Conservation (phyloP, 2,113 vertebrate species). For the Vulpes ferrilata region DNA sequence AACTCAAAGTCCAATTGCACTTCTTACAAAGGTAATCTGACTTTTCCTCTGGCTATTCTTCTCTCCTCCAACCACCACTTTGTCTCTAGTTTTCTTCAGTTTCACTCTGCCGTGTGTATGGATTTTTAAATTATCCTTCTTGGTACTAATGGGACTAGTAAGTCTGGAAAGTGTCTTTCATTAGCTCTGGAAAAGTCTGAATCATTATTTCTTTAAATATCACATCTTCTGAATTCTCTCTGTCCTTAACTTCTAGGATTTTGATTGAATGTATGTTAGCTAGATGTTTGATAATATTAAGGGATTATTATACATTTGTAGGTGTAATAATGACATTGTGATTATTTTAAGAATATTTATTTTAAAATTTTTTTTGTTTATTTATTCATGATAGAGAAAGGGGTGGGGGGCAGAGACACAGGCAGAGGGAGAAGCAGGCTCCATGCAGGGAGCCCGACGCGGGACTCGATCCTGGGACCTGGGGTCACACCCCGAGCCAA, state of each 20-base stretch:
- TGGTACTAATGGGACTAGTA: not conserved
- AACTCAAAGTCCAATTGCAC: not conserved
- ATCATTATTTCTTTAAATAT: not conserved
- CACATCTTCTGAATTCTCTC: not conserved
- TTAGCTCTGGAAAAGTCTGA: not conserved
- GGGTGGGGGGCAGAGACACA: too few relatives aligned
- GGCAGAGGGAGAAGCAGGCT: too few relatives aligned
- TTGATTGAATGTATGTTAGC: not conserved
- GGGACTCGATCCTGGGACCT: too few relatives aligned
- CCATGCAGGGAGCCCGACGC: too few relatives aligned
- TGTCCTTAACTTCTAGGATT: not conserved
- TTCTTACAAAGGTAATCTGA: not conserved
- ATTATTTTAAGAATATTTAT: not conserved
- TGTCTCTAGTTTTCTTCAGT: not conserved
- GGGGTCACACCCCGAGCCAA: too few relatives aligned
- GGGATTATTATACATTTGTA: not conserved
- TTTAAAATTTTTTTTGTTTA: too few relatives aligned
- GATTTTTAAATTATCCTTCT: not conserved
- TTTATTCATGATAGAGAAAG: too few relatives aligned
- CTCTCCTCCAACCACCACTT: not conserved
- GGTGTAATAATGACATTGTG: not conserved
- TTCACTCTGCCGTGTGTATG: not conserved
- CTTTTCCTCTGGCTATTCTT: not conserved
- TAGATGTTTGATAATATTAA: not conserved
- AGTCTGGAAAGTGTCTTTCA: not conserved